Conservation (phyloP, 2,113 vertebrate genomes). For the Macquaria ambigua region DNA sequence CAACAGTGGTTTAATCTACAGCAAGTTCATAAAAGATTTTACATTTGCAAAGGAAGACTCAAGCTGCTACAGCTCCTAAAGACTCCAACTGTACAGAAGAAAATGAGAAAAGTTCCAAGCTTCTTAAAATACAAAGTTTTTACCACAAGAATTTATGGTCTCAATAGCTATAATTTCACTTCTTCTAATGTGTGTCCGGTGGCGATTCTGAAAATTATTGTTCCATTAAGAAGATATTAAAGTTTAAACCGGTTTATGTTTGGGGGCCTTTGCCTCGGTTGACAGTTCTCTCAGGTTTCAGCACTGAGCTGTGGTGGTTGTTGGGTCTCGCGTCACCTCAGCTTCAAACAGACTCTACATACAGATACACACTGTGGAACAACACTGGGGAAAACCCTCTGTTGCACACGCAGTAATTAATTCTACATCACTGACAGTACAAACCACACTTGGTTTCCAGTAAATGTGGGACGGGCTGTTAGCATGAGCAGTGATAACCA, state of each 20-base stretch:
- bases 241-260: constrained; percentile 21
- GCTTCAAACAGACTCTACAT: constrained; percentile 18
- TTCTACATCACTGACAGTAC: constrained; percentile 27
- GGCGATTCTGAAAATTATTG: neutral
- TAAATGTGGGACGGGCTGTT: constrained; percentile 36
- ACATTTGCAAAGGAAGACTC: neutral
- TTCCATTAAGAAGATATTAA: constrained; percentile 12
- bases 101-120: neutral
- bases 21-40: neutral
- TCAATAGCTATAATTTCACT: constrained; percentile 13
- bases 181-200: constrained; percentile 19
- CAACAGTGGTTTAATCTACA: neutral
- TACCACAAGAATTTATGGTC: constrained; percentile 12
- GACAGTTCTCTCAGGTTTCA: neutral
- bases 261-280: neutral
- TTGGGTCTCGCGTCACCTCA: neutral
- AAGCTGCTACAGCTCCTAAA: neutral
- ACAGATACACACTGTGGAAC: neutral
- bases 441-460: constrained; percentile 38
- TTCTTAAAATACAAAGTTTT: neutral
- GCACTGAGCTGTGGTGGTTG: neutral
- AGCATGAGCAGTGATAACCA: constrained; percentile 5
- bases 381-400: neutral
- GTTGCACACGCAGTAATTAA: constrained; percentile 43
- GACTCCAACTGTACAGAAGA: neutral